A percentile compares a stretch with the other conserved stretches of the same genome.
Conservation (phyloP, 2,888 invertebrate genomes). For the Drosophila longiperda region DNA sequence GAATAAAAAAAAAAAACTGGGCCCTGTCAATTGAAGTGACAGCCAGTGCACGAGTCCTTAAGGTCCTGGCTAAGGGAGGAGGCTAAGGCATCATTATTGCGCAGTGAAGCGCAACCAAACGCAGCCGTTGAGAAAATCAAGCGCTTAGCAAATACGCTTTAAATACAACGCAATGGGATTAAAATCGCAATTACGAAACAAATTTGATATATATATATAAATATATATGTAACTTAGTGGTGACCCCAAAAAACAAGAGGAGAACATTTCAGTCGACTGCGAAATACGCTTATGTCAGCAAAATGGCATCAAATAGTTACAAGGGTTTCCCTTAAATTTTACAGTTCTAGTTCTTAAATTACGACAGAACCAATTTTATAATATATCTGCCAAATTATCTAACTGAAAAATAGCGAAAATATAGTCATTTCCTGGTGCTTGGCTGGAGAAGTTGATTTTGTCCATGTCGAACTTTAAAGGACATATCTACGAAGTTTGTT, state of each 20-base stretch:
- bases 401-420: neutral
- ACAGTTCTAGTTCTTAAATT: no score
- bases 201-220: neutral
- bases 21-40: slow-evolving; percentile 49
- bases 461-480: neutral
- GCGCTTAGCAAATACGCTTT: slow-evolving; percentile 50
- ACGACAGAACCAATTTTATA: no score
- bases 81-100: slow-evolving; percentile 59
- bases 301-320: neutral
- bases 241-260: slow-evolving; percentile 11
- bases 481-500: neutral
- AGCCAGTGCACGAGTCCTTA: slow-evolving; percentile 19
- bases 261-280: neutral
- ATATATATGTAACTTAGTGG: neutral
- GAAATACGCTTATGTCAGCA: neutral
- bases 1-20: neutral
- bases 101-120: slow-evolving; percentile 43
- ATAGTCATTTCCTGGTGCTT: fast-evolving
- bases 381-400: neutral
- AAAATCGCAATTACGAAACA: slow-evolving; percentile 59
- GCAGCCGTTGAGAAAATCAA: slow-evolving; percentile 65
- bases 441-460: fast-evolving
- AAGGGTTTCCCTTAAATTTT: no score
- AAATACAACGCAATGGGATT: slow-evolving; percentile 69
- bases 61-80: slow-evolving; percentile 5